Conservation (phyloP, 2,113 vertebrate genomes). For the Lagopus muta region DNA sequence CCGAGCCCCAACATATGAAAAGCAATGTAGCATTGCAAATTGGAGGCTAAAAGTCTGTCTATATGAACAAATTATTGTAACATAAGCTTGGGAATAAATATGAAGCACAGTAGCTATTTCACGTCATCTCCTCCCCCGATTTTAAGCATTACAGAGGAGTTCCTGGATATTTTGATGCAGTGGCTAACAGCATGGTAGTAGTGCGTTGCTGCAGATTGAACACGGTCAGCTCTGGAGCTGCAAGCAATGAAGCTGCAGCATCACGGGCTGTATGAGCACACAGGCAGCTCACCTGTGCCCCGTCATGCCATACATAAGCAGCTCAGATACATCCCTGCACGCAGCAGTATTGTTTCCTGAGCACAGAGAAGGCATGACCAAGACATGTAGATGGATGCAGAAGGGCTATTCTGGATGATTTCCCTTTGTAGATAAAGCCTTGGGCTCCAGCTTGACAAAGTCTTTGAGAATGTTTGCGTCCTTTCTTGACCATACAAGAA, state of each 20-base stretch:
- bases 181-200: background rate
- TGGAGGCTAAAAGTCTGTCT: rapidly evolving
- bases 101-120: background rate
- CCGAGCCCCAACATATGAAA: background rate
- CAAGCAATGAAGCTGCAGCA: background rate
- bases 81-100: background rate
- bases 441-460: background rate
- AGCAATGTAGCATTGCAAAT: background rate
- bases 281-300: rapidly evolving
- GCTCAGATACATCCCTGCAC: background rate
- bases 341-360: background rate
- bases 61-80: background rate
- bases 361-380: background rate
- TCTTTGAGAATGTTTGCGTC: background rate
- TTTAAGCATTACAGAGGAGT: background rate
- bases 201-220: background rate
- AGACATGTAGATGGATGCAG: background rate
- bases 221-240: background rate
- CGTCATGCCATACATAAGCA: rapidly evolving
- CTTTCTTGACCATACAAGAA: background rate
- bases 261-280: rapidly evolving
- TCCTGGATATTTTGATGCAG: background rate
- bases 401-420: background rate
- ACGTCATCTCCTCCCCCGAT: background rate
- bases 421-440: background rate